These are phyloP conservation scores for Amphipyra berbera DNA, from an alignment of 2,888 invertebrate species.

Conservation along the genomic window DNA sequence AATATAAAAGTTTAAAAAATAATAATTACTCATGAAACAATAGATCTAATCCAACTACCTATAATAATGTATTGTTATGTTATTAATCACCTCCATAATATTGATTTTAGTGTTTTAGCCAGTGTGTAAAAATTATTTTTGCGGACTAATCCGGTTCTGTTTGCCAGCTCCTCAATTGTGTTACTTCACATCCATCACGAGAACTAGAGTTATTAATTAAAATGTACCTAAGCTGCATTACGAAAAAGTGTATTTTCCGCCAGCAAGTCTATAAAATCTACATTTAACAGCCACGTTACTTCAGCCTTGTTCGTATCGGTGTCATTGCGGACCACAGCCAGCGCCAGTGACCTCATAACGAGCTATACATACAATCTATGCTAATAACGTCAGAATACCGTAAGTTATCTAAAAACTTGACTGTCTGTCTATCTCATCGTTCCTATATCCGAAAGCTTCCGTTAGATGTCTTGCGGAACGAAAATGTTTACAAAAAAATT, in stretches of 20 bases:
- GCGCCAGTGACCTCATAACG: slow-evolving; percentile 71
- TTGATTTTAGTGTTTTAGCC: too few relatives aligned
- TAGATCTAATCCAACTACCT: too few relatives aligned
- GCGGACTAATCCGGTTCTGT: too few relatives aligned
- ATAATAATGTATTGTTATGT: too few relatives aligned
- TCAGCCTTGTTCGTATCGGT: slow-evolving; percentile 56
- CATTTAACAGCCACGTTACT: neutral
- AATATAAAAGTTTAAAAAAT: too few relatives aligned
- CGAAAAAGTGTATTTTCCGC: neutral
- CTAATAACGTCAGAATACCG: slow-evolving; percentile 74
- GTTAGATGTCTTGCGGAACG: slow-evolving; percentile 35
- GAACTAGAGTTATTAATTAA: too few relatives aligned
- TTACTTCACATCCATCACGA: too few relatives aligned
- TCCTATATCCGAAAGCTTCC: slow-evolving; percentile 43
- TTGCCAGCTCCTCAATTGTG: too few relatives aligned
- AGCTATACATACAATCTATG: slow-evolving; percentile 51
- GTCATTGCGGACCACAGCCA: slow-evolving; percentile 52
- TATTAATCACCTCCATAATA: too few relatives aligned
- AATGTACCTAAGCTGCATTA: neutral
- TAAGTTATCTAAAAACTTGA: slow-evolving; percentile 68
- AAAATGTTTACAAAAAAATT: slow-evolving; percentile 16
- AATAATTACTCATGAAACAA: too few relatives aligned
- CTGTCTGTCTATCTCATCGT: slow-evolving; percentile 33
- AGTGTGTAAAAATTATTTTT: too few relatives aligned
- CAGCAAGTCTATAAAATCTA: neutral